Conservation (phyloP, 2,113 vertebrate genomes). For the Pedetes capensis region DNA sequence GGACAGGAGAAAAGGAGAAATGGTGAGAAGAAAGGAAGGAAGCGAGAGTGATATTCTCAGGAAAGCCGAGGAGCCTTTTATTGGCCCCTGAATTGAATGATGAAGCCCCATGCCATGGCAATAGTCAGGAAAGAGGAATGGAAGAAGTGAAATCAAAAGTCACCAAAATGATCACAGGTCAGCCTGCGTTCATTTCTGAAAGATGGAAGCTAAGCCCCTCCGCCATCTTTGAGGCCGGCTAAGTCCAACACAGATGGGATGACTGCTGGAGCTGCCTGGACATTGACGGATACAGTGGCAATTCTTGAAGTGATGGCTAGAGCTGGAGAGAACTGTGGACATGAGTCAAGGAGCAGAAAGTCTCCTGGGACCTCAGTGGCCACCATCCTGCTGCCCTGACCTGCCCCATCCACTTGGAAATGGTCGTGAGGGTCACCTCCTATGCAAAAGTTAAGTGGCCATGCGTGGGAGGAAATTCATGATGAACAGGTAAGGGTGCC, state of each 20-base stretch:
- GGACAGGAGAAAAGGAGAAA: background rate
- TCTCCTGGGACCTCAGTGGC: accelerated
- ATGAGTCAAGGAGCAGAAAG: background rate
- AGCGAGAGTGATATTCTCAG: background rate
- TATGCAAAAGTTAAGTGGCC: background rate
- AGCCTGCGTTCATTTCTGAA: background rate
- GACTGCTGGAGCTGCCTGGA: background rate
- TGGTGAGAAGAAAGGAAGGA: too few species aligned
- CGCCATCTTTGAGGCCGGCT: background rate
- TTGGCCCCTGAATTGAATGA: background rate
- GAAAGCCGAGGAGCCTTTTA: background rate
- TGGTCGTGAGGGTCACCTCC: accelerated
- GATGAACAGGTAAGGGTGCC: background rate
- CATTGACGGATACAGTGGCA: background rate
- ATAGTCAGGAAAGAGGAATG: background rate
- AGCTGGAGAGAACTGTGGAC: accelerated
- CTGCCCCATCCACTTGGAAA: accelerated
- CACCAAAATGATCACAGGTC: background rate
- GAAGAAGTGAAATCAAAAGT: background rate
- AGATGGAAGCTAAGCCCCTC: background rate
- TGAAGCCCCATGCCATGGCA: background rate
- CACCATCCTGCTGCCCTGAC: background rate
- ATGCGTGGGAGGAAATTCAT: background rate
- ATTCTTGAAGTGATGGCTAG: background rate
- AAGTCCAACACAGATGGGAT: background rate